Conservation (phyloP, 2,113 vertebrate genomes). For the Chunga burmeisteri region DNA sequence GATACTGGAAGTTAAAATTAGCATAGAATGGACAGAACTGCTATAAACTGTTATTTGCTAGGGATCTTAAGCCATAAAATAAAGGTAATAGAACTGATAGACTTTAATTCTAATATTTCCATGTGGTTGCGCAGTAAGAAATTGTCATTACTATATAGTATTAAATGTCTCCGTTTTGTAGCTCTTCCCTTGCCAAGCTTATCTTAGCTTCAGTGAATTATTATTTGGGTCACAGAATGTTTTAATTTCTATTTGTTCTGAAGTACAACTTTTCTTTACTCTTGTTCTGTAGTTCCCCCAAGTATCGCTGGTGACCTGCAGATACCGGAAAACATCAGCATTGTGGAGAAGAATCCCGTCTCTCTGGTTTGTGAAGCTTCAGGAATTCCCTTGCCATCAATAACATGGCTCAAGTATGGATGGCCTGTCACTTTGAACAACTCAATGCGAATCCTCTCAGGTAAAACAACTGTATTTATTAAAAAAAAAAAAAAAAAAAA, state of each 20-base stretch:
- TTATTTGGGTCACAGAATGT: not conserved
- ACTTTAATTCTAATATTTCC: not conserved
- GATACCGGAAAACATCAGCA: constrained; percentile 85
- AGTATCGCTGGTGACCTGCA: constrained; percentile 78
- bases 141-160: not conserved
- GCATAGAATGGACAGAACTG: not conserved
- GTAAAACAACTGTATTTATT: constrained; percentile 59
- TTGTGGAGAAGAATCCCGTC: constrained; percentile 89
- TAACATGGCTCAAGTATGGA: constrained; percentile 90
- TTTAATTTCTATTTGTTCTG: not conserved
- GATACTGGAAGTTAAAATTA: not conserved
- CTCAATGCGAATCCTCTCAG: constrained; percentile 85
- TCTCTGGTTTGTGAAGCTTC: constrained; percentile 89
- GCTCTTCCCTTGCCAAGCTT: not conserved
- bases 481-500: not conserved
- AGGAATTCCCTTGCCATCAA: constrained; percentile 88
- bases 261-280: not conserved
- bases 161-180: not conserved
- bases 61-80: not conserved
- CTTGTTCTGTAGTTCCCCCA: constrained; percentile 81
- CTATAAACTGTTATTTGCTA: not conserved
- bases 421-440: constrained; percentile 76
- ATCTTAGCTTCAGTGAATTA: not conserved
- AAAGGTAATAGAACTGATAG: not conserved
- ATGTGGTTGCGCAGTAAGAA: not conserved